These are phyloP conservation scores for Lycorma delicatula DNA, from an alignment of 1,140 invertebrate genomes.

Conservation along the genomic window DNA sequence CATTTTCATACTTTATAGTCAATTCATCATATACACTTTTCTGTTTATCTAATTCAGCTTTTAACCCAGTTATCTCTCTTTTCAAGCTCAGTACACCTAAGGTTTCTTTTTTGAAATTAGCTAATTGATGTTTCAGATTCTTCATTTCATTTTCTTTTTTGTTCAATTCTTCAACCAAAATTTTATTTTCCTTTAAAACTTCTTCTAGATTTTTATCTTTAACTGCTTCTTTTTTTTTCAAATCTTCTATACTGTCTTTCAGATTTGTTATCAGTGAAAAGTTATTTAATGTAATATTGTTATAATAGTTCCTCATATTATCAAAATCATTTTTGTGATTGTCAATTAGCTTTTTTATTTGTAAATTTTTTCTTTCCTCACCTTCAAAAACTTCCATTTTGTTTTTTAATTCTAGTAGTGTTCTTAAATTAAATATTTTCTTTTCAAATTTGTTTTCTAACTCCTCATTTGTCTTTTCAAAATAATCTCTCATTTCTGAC, in stretches of 20 bases:
- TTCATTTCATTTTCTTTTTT: no score
- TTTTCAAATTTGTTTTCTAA: background rate
- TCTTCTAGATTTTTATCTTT: slow-evolving; percentile 2
- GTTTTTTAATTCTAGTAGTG: slow-evolving; percentile 41
- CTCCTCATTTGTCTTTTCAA: slow-evolving; percentile 43
- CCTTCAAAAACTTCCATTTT: slow-evolving; percentile 73
- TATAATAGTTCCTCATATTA: slow-evolving; percentile 89
- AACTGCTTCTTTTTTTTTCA: background rate
- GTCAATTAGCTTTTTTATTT: slow-evolving; percentile 70
- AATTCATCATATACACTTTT: no score
- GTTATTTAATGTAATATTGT: slow-evolving; percentile 87
- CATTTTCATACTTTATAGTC: no score
- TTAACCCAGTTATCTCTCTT: no score
- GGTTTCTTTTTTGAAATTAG: no score
- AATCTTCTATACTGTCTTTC: slow-evolving; percentile 41
- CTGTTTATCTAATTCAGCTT: no score
- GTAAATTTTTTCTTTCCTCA: slow-evolving; percentile 81
- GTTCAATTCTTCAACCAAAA: background rate
- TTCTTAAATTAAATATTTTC: background rate
- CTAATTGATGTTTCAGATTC: no score
- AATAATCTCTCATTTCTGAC: slow-evolving; percentile 58
- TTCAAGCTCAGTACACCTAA: no score
- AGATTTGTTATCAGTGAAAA: slow-evolving; percentile 70
- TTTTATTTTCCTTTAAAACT: background rate
- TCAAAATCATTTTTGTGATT: slow-evolving; percentile 76